Percentiles rank a stretch among this genome's conserved stretches.
Evolutionary conservation across 2,797 vertebrate genomes (phyloP).

Genomic region (Picus viridis): DNA sequence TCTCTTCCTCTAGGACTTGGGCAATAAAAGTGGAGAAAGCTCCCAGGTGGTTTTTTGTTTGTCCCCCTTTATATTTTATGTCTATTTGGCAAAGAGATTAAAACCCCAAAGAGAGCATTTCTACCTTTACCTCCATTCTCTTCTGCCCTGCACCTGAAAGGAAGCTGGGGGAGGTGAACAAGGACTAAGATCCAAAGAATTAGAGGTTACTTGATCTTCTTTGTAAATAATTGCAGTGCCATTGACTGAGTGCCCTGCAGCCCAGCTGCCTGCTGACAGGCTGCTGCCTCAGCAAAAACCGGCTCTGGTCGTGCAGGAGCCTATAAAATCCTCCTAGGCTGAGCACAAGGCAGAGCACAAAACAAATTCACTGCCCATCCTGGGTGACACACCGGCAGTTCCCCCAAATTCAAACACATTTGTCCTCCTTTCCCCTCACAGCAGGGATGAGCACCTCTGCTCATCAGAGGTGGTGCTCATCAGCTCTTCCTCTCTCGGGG

Average conservation of each 20-base stretch:
- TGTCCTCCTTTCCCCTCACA: background rate
- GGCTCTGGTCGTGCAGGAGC: background rate
- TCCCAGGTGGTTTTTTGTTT: background rate
- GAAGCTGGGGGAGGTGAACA: background rate
- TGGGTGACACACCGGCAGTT: background rate
- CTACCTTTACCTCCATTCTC: background rate
- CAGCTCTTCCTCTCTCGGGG: background rate
- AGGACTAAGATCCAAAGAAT: background rate
- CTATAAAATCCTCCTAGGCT: background rate
- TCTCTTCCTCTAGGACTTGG: background rate
- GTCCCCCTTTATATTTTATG: background rate
- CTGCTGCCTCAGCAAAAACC: background rate
- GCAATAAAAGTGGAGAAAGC: background rate
- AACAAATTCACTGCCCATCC: background rate
- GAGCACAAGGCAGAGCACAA: background rate
- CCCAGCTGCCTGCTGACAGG: conserved; percentile 23
- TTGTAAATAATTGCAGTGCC: conserved; percentile 28
- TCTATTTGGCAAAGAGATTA: background rate
- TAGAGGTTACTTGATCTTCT: conserved; percentile 26
- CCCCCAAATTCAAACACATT: background rate
- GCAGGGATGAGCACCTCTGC: background rate
- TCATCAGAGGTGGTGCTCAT: background rate
- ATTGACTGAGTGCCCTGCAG: conserved; percentile 1
- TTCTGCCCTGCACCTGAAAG: background rate
- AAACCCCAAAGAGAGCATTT: background rate